phyloP scores from a whole-genome alignment of 2,888 invertebrate genomes.

The Ommatoiulus sabulosus region DNA sequence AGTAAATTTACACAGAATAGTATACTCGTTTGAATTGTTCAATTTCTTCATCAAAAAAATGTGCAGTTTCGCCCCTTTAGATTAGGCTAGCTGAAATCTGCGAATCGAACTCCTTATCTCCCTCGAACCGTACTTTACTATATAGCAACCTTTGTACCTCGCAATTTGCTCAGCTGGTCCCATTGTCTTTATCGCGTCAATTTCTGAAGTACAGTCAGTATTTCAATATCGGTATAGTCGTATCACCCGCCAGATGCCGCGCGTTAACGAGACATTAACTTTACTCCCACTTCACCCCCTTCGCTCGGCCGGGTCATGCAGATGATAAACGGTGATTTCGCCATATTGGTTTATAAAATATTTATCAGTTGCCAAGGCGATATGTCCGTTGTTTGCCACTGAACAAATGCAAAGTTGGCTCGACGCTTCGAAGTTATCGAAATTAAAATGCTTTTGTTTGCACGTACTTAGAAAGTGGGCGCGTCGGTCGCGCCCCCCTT shows the following conservation, averaged over 20 bases:
- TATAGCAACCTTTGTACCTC: neutral
- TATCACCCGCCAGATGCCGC: neutral
- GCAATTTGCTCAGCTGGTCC: neutral
- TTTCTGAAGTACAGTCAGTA: neutral
- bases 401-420: neutral
- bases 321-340: slow-evolving; percentile 1
- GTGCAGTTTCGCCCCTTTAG: neutral
- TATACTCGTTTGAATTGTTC: no score
- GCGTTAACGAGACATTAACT: neutral
- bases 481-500: slow-evolving; percentile 12
- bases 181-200: neutral
- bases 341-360: neutral
- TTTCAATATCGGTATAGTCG: neutral
- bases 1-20: no score
- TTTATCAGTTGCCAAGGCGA: slow-evolving; percentile 23
- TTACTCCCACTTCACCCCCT: neutral
- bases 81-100: neutral
- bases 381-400: neutral
- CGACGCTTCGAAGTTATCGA: neutral
- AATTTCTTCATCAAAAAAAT: no score
- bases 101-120: neutral
- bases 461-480: slow-evolving; percentile 5
- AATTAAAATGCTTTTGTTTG: slow-evolving; percentile 37
- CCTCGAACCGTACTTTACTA: neutral
- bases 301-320: neutral